These are phyloP conservation scores for Conger conger DNA, from an alignment of 2,113 vertebrate genomes.

Conservation along the genomic window DNA sequence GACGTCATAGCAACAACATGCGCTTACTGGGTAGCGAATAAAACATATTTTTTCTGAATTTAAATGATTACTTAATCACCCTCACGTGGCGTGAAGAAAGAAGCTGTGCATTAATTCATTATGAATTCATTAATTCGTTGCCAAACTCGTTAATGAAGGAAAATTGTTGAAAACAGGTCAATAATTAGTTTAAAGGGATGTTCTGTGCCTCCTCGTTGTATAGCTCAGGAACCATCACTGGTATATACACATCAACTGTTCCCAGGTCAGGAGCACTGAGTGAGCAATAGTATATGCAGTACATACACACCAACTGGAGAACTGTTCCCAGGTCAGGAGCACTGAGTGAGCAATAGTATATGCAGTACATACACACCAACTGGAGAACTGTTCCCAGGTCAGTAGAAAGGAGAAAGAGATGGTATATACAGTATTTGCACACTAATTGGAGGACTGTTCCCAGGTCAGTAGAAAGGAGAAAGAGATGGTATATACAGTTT, in stretches of 20 bases:
- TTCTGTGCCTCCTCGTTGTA: too few species aligned
- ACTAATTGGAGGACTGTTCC: neutral
- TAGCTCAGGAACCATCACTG: too few species aligned
- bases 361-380: neutral
- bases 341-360: neutral
- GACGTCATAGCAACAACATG: too few species aligned
- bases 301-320: neutral
- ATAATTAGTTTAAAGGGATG: too few species aligned
- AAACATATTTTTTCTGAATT: too few species aligned
- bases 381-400: conserved; percentile 33
- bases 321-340: neutral
- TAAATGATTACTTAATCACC: too few species aligned
- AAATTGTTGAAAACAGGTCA: too few species aligned
- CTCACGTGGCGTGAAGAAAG: too few species aligned
- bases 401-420: conserved; percentile 57
- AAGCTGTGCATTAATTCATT: too few species aligned
- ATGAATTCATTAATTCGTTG: too few species aligned
- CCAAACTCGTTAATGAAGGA: too few species aligned
- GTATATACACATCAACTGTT: neutral
- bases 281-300: neutral
- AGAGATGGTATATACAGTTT: neutral
- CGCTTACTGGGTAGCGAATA: too few species aligned
- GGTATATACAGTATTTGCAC: neutral
- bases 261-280: conserved; percentile 77
- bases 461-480: conserved; percentile 63